A percentile compares a stretch with the other conserved stretches of the same genome.
Evolutionary conservation across 2,113 vertebrate genomes (phyloP).

Genomic region (Laterallus jamaicensis): DNA sequence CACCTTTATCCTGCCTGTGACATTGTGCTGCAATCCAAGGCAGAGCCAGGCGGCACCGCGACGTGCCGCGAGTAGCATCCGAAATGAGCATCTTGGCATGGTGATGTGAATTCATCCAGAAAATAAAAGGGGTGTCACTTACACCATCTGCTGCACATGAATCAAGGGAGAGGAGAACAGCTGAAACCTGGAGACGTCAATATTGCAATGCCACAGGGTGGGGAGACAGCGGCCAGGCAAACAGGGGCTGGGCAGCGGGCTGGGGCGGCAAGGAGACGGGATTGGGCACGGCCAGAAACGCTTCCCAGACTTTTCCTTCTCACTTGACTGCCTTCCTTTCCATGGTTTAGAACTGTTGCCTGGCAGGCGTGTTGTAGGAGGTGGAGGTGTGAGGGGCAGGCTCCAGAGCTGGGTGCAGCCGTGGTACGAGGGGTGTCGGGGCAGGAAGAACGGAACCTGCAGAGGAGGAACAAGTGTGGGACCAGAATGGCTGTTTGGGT

Average conservation of each 20-base stretch:
- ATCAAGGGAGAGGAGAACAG: not conserved
- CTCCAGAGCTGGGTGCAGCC: too few relatives aligned
- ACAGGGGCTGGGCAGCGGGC: not conserved
- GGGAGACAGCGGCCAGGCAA: not conserved
- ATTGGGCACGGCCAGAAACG: fast-evolving
- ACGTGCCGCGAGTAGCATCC: not conserved
- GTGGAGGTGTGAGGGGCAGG: not conserved
- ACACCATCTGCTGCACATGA: conserved; percentile 16
- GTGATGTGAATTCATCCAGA: not conserved
- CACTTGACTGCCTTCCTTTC: not conserved
- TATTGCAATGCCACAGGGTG: not conserved
- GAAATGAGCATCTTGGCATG: not conserved
- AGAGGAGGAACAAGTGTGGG: not conserved
- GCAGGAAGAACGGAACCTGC: too few relatives aligned
- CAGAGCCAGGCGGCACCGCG: not conserved
- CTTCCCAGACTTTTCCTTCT: not conserved
- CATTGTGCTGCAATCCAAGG: not conserved
- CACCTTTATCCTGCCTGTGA: not conserved
- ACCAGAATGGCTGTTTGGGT: not conserved
- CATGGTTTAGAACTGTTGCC: fast-evolving
- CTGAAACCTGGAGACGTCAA: not conserved
- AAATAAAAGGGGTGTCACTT: conserved; percentile 23
- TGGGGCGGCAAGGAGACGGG: not conserved
- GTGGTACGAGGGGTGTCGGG: fast-evolving
- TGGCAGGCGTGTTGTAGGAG: not conserved